Evolutionary conservation across 2,888 invertebrate species (phyloP).

Genomic region (Colletes collaris): DNA sequence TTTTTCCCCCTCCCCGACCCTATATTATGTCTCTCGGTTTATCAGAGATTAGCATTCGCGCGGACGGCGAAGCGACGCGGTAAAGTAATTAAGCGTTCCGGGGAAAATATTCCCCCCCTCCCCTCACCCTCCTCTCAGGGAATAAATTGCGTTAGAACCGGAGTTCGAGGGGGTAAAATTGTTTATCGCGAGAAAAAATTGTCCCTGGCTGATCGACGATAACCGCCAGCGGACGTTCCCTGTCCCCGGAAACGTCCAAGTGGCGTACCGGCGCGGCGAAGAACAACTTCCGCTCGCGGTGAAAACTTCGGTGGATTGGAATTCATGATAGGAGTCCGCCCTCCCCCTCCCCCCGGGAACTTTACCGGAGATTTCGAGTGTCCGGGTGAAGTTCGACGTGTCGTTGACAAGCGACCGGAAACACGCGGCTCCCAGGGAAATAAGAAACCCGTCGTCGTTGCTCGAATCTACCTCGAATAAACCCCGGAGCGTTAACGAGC

Average conservation of each 20-base stretch:
- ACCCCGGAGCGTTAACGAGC: not conserved
- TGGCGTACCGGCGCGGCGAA: not conserved
- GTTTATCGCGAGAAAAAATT: slow-evolving; percentile 39
- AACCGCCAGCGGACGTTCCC: slow-evolving; percentile 13
- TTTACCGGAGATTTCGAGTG: slow-evolving; percentile 45
- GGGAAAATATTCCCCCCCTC: slow-evolving; percentile 39
- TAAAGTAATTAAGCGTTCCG: slow-evolving; percentile 51
- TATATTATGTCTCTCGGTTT: slow-evolving; percentile 27
- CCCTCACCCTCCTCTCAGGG: not conserved
- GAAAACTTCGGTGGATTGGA: slow-evolving; percentile 52
- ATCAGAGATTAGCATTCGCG: slow-evolving; percentile 38
- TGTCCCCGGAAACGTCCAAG: slow-evolving; percentile 21
- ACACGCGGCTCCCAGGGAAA: not conserved
- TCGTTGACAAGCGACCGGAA: slow-evolving; percentile 19
- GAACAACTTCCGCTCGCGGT: slow-evolving; percentile 32
- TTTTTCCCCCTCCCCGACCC: not conserved
- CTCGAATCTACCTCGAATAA: slow-evolving; percentile 4
- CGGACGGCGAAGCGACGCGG: slow-evolving; percentile 15
- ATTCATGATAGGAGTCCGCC: slow-evolving; percentile 39
- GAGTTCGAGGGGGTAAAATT: slow-evolving; percentile 40
- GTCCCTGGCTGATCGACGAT: slow-evolving; percentile 3
- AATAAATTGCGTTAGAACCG: slow-evolving; percentile 34
- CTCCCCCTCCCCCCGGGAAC: slow-evolving; percentile 31
- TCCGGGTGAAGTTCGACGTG: slow-evolving; percentile 36
- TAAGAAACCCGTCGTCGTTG: not conserved